These are phyloP conservation scores for Sphecodes monilicornis DNA, from an alignment of 2,888 invertebrate species.

Conservation along the genomic window DNA sequence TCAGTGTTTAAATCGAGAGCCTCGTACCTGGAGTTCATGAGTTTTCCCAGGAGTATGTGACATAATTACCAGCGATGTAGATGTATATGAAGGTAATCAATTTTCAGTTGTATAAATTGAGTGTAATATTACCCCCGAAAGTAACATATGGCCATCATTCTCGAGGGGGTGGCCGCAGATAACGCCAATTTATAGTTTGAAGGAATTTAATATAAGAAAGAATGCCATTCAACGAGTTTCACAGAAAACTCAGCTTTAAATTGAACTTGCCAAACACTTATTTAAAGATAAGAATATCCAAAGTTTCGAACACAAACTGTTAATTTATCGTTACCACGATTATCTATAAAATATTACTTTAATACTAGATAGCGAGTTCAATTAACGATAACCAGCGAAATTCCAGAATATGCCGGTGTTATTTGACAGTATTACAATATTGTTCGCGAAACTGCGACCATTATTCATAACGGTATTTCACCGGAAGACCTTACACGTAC, in stretches of 20 bases:
- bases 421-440: slow-evolving; percentile 5
- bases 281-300: neutral
- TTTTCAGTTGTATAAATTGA: slow-evolving; percentile 21
- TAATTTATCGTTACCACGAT: neutral
- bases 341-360: slow-evolving; percentile 2
- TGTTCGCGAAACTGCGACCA: slow-evolving; percentile 41
- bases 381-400: slow-evolving; percentile 20
- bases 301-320: neutral
- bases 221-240: neutral
- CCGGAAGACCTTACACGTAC: slow-evolving; percentile 32
- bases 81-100: slow-evolving; percentile 28
- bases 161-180: neutral
- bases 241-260: neutral
- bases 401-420: neutral
- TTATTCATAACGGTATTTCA: slow-evolving; percentile 42
- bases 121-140: slow-evolving; percentile 6
- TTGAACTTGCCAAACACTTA: neutral
- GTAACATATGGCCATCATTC: neutral
- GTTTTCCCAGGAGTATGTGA: slow-evolving; percentile 7
- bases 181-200: neutral
- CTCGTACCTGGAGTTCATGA: neutral
- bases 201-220: slow-evolving; percentile 4
- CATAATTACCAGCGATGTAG: slow-evolving; percentile 17
- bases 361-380: slow-evolving; percentile 22
- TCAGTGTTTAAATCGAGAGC: slow-evolving; percentile 2